Evolutionary conservation across 2,113 vertebrate genomes (phyloP).

Genomic region (Epinephelus lanceolatus): DNA sequence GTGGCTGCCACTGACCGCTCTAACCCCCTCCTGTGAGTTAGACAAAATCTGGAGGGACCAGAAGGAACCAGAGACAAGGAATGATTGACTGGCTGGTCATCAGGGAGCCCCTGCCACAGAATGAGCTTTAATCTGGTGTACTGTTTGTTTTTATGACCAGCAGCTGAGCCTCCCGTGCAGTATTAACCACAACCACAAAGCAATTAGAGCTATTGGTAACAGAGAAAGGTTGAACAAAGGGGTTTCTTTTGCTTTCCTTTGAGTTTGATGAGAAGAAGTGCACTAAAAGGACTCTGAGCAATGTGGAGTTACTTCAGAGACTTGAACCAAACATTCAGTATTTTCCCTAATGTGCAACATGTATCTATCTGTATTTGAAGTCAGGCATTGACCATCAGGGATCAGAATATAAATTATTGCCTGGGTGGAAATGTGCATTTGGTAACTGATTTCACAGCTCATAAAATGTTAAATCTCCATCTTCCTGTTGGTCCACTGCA

Average conservation of each 20-base stretch:
- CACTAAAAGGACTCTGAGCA: conserved; percentile 7
- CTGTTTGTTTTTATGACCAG: conserved; percentile 39
- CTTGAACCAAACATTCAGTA: conserved; percentile 18
- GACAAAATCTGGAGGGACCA: neutral
- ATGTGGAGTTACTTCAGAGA: conserved; percentile 7
- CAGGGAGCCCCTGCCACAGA: conserved; percentile 36
- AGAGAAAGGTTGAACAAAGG: conserved; percentile 23
- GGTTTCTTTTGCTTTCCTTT: conserved; percentile 11
- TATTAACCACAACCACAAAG: conserved; percentile 39
- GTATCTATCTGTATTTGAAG: conserved; percentile 19
- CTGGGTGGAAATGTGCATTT: conserved; percentile 26
- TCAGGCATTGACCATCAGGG: neutral
- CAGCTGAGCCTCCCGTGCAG: conserved; percentile 44
- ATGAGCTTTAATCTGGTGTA: conserved; percentile 37
- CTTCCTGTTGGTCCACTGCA: conserved; percentile 21
- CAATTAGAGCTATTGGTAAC: conserved; percentile 16
- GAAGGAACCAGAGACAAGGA: conserved; percentile 17
- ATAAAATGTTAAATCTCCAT: conserved; percentile 12
- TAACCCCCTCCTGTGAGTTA: neutral
- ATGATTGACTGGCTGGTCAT: conserved; percentile 33
- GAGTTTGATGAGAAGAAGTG: conserved; percentile 11
- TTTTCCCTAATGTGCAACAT: neutral
- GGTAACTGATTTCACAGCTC: conserved; percentile 24
- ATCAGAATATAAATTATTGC: conserved; percentile 17
- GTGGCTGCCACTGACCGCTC: conserved; percentile 92